Evolutionary conservation across 2,113 vertebrate genomes (phyloP), one percentile per base, ranked within the genome.

Genomic region (Pelusios castaneus): DNA sequence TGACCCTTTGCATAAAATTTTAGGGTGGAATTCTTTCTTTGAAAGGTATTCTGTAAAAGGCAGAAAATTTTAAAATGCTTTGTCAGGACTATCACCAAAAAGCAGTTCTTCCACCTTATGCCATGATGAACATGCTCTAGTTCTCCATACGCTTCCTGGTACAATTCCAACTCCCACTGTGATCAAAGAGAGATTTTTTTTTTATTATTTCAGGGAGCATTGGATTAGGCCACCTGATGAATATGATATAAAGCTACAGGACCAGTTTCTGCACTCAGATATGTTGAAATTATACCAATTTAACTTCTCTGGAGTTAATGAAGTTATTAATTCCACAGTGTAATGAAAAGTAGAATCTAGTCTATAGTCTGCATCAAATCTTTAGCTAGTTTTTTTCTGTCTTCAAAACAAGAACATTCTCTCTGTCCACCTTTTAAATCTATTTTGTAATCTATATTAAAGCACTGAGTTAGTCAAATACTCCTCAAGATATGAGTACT

Each of bases 311-410:
- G 2, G 5, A 58, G 16, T 24, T 88, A 76, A 77, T 89, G 49
- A 95, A 49, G 76, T 96, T 95, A 78, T 92, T 96, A 55, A 94
- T 91, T 70, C 5, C 29, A 22, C 90, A 14, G 47, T 87, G 34
- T 90, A 89, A 90, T 8, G 10, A 89, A 92, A 63, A 2, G 6
- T 80, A 73, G 70, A 52, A 82, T 79, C 83, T 85, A 43, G 89
- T 24, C 47, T 43, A 76, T 21, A 75, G 7, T 75, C 76, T 81
- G 2, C 2, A 27, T 79, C 25, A 87, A 91, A 93, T 31, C 90
- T 78, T n/a, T 41, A 21, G n/a, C 67, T 6, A 0, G 1, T 79
- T 89, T 90, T 34, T 58, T 77, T 45, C 29, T 84, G 0, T 56
- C 82, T 87, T 91, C 87, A 92, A n/a, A 86, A 80, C 8, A 67